Percentiles rank a stretch among this genome's conserved stretches.
Evolutionary conservation across 2,888 invertebrate genomes (phyloP).

Genomic region (Pyrocoelia pectoralis): DNA sequence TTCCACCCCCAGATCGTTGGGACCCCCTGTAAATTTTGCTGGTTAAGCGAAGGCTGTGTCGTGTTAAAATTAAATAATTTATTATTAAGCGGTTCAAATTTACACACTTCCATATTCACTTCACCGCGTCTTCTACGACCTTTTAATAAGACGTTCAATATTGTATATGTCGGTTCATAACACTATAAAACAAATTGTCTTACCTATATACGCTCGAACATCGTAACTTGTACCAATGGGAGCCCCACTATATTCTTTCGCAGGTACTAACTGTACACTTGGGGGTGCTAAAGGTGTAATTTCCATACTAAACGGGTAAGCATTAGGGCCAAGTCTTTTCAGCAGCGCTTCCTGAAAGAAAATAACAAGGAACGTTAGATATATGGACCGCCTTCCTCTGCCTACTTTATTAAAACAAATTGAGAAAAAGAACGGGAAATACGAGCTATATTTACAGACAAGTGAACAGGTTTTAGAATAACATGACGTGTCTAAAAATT

Average conservation of each 20-base stretch:
- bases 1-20: too few species aligned
- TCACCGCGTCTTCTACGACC: not conserved
- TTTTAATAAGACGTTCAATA: not conserved
- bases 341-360: conserved; percentile 78
- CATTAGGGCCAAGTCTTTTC: conserved; percentile 79
- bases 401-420: not conserved
- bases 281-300: conserved; percentile 88
- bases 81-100: too few species aligned
- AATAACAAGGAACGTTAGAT: conserved; percentile 1
- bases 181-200: conserved; percentile 52
- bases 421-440: not conserved
- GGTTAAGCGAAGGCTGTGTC: too few species aligned
- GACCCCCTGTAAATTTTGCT: too few species aligned
- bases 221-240: conserved; percentile 93
- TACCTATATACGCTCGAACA: conserved; percentile 85
- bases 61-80: too few species aligned
- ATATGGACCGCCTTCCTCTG: not conserved
- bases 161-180: not conserved
- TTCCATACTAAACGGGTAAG: conserved; percentile 82
- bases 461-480: not conserved
- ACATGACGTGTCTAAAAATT: too few species aligned
- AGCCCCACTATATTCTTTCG: conserved; percentile 89
- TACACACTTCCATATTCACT: not conserved
- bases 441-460: not conserved
- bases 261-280: conserved; percentile 88